Conservation (phyloP, 2,113 vertebrate genomes). For the Hoplias malabaricus region DNA sequence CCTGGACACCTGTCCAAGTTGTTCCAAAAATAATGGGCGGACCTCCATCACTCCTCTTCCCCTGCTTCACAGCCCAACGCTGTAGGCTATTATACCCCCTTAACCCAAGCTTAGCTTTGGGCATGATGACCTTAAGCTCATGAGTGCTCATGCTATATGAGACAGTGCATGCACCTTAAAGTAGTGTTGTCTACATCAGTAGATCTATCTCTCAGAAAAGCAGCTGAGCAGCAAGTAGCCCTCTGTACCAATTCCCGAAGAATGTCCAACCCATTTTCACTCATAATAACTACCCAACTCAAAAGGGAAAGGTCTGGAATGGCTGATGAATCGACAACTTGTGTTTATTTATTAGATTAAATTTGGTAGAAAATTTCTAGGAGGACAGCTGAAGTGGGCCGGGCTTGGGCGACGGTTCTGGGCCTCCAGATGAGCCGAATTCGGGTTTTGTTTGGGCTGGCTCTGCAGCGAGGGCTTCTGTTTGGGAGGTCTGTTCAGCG, state of each 20-base stretch:
- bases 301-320: not conserved
- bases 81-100: too few relatives aligned
- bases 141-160: too few relatives aligned
- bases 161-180: too few relatives aligned
- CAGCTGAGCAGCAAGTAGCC: not conserved
- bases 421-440: slow-evolving; percentile 30
- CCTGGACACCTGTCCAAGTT: too few relatives aligned
- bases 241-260: not conserved
- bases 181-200: not conserved
- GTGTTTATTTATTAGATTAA: slow-evolving; percentile 1
- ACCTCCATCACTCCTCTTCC: too few relatives aligned
- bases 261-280: not conserved
- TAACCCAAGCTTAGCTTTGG: too few relatives aligned
- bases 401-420: not conserved
- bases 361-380: not conserved
- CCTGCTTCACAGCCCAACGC: too few relatives aligned
- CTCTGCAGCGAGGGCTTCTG: slow-evolving; percentile 33
- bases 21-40: too few relatives aligned
- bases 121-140: too few relatives aligned
- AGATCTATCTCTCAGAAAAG: not conserved
- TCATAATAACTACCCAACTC: not conserved
- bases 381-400: not conserved
- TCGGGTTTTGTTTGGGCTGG: slow-evolving; percentile 34
- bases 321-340: not conserved
- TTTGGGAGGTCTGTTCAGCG: slow-evolving; percentile 41